Evolutionary conservation across 1,140 invertebrate species (phyloP).

Genomic region (Eueides isabella): DNA sequence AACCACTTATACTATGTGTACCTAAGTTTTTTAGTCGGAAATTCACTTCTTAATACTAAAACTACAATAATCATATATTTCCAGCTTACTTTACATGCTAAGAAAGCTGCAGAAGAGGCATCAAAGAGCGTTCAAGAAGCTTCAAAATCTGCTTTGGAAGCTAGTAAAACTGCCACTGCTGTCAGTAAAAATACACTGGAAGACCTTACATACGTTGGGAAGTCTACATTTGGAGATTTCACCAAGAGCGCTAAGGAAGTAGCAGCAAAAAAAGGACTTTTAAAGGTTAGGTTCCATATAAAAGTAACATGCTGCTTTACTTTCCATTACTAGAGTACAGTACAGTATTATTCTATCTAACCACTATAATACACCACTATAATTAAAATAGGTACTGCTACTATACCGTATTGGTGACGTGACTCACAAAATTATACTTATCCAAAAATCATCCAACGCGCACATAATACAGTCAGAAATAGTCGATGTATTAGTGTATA

Average conservation of each 20-base stretch:
- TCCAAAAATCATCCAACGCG: too few relatives aligned
- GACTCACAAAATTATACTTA: too few relatives aligned
- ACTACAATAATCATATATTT: not conserved
- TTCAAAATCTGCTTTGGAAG: constrained; percentile 92
- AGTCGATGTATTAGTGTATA: too few relatives aligned
- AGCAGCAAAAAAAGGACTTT: constrained; percentile 91
- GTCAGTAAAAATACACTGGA: constrained; percentile 94
- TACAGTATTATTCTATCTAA: not conserved
- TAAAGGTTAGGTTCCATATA: too few relatives aligned
- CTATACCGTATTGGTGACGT: too few relatives aligned
- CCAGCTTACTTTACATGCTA: constrained; percentile 92
- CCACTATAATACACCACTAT: too few relatives aligned
- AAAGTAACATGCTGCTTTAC: too few relatives aligned
- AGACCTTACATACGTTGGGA: constrained; percentile 93
- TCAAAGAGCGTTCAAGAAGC: constrained; percentile 90
- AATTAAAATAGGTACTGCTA: too few relatives aligned
- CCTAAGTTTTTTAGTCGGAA: not conserved
- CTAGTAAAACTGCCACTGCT: constrained; percentile 92
- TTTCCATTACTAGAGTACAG: too few relatives aligned
- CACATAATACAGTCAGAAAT: too few relatives aligned
- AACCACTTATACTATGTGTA: too few relatives aligned
- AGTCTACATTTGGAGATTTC: constrained; percentile 93
- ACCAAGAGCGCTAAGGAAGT: constrained; percentile 95
- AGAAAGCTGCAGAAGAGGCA: constrained; percentile 94
- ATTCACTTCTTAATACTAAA: too few relatives aligned